Evolutionary conservation across 2,797 vertebrate genomes (phyloP).

Genomic region (Molothrus aeneus): DNA sequence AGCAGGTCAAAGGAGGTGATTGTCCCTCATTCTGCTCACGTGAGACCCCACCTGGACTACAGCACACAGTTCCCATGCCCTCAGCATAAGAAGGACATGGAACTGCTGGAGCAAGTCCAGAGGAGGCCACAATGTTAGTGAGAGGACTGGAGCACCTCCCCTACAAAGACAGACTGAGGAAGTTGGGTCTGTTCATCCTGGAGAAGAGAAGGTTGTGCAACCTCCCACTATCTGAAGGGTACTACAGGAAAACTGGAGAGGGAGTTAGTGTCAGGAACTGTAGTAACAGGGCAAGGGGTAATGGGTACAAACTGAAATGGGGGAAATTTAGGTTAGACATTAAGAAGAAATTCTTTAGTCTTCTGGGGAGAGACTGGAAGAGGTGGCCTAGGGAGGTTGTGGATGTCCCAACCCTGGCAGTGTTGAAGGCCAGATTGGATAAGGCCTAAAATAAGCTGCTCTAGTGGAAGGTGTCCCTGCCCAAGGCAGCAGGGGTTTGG

Average conservation of each 20-base stretch:
- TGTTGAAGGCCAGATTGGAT: not conserved
- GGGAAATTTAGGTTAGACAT: not conserved
- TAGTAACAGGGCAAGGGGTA: not conserved
- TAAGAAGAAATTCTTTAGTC: not conserved
- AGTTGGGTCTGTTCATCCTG: not conserved
- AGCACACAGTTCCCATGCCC: no score
- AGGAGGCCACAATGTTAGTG: rapidly evolving
- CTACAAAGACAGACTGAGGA: not conserved
- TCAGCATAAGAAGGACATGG: not conserved
- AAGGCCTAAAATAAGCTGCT: not conserved
- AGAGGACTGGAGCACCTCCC: no score
- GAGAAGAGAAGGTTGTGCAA: not conserved
- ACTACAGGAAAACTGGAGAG: not conserved
- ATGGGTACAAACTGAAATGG: not conserved
- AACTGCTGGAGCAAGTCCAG: not conserved
- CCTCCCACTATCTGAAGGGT: not conserved
- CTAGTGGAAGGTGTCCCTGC: not conserved
- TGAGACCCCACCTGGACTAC: not conserved
- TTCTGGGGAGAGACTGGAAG: not conserved
- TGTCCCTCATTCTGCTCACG: not conserved
- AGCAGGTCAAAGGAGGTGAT: not conserved
- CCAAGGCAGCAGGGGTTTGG: not conserved
- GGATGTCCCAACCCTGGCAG: not conserved
- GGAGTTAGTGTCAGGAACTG: not conserved
- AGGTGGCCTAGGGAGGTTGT: no score